A percentile compares a stretch with the other conserved stretches of the same genome.
Conservation (phyloP, 2,888 invertebrate species). For the Ischnura elegans region DNA sequence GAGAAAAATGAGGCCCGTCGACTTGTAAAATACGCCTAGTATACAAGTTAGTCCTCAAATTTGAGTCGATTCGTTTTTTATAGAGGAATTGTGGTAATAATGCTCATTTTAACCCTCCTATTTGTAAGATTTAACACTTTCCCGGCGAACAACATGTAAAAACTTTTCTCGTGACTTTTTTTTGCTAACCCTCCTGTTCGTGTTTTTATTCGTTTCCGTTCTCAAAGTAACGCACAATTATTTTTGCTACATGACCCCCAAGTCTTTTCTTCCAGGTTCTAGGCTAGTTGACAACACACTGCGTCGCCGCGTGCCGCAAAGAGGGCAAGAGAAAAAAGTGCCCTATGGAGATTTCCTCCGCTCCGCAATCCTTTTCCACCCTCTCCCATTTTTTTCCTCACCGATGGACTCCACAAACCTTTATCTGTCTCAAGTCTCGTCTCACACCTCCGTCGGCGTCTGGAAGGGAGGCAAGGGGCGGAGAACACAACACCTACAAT, state of each 20-base stretch:
- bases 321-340: neutral
- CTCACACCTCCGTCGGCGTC: neutral
- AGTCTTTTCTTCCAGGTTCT: neutral
- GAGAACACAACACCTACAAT: neutral
- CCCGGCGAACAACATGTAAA: no score
- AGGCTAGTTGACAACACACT: neutral
- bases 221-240: neutral
- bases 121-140: no score
- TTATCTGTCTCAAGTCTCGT: conserved; percentile 29
- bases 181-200: neutral
- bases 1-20: no score
- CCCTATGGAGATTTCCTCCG: neutral
- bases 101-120: no score
- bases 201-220: neutral
- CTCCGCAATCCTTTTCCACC: neutral
- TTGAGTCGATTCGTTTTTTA: no score
- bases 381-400: neutral
- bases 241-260: neutral
- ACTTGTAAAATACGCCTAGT: no score
- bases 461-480: neutral
- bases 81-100: no score
- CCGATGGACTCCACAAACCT: conserved; percentile 36
- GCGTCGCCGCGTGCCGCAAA: neutral
- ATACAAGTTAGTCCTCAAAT: no score
- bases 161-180: no score